These are phyloP conservation scores for Tetranychus urticae DNA, from an alignment of 1,140 invertebrate genomes.

Conservation along the genomic window DNA sequence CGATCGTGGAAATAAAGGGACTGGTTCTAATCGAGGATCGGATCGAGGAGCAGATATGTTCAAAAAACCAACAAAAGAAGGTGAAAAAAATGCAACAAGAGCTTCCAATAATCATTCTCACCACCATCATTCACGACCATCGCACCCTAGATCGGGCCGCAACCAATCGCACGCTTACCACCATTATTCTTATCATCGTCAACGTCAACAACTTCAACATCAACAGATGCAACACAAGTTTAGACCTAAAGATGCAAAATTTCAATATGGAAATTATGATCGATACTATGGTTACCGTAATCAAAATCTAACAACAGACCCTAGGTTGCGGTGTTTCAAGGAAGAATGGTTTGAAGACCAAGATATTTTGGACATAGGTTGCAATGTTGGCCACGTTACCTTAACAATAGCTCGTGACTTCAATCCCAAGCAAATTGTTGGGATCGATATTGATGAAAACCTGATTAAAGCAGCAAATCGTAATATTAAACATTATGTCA, in stretches of 20 bases:
- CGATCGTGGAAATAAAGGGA: not conserved
- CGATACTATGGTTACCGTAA: slow-evolving; percentile 89
- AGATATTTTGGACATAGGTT: slow-evolving; percentile 86
- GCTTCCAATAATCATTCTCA: no score
- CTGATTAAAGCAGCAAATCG: slow-evolving; percentile 49
- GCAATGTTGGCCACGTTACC: slow-evolving; percentile 87
- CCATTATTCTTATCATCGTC: no score
- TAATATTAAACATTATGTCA: slow-evolving; percentile 1
- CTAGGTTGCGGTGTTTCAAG: slow-evolving; percentile 53
- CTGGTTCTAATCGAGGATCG: not conserved
- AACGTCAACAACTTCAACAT: no score
- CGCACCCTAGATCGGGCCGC: no score
- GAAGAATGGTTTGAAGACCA: slow-evolving; percentile 63
- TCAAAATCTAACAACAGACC: slow-evolving; percentile 35
- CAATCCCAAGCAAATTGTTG: slow-evolving; percentile 54
- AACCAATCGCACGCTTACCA: no score
- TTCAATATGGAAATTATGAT: slow-evolving; percentile 86
- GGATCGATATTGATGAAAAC: slow-evolving; percentile 80
- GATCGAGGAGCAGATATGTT: no score
- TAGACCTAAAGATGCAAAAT: slow-evolving; percentile 23
- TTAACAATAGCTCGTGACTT: slow-evolving; percentile 52
- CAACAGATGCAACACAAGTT: not conserved
- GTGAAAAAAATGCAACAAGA: no score
- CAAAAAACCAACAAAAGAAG: no score
- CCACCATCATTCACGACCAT: no score